These are phyloP conservation scores for Pyralis farinalis DNA, from an alignment of 2,888 invertebrate species.

Conservation along the genomic window DNA sequence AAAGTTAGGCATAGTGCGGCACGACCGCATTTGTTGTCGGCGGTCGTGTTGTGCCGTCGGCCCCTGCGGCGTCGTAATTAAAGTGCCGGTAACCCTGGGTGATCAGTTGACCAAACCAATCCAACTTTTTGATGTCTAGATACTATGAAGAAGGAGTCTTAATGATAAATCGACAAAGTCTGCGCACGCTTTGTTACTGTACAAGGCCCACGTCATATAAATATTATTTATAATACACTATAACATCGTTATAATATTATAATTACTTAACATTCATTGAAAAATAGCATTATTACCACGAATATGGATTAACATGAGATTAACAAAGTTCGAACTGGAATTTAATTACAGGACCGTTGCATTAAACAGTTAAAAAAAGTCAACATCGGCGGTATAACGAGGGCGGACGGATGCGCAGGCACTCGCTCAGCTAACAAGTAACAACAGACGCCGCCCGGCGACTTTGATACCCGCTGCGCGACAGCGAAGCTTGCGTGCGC, in stretches of 20 bases:
- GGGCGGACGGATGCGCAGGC: slow-evolving; percentile 35
- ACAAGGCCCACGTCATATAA: too few species aligned
- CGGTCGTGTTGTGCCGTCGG: slow-evolving; percentile 60
- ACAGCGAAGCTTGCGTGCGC: slow-evolving; percentile 62
- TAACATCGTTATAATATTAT: too few species aligned
- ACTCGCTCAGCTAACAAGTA: slow-evolving; percentile 43
- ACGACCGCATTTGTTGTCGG: slow-evolving; percentile 56
- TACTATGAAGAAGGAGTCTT: slow-evolving; percentile 5
- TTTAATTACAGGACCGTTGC: slow-evolving; percentile 18
- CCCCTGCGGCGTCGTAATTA: slow-evolving; percentile 71
- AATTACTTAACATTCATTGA: too few species aligned
- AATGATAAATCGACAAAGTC: slow-evolving; percentile 42
- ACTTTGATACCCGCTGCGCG: slow-evolving; percentile 67
- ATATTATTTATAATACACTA: too few species aligned
- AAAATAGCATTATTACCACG: background rate
- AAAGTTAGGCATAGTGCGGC: slow-evolving; percentile 49
- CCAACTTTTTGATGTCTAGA: slow-evolving; percentile 17
- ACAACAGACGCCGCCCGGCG: slow-evolving; percentile 46
- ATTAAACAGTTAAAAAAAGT: slow-evolving; percentile 17
- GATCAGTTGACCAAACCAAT: slow-evolving; percentile 41
- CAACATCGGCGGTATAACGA: slow-evolving; percentile 35
- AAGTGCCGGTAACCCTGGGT: slow-evolving; percentile 51
- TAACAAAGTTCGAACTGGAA: slow-evolving; percentile 10
- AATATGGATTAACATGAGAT: slow-evolving; percentile 13
- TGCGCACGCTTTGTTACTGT: slow-evolving; percentile 20